phyloP scores from a whole-genome alignment of 2,888 invertebrate genomes.

The Polyommatus icarus region DNA sequence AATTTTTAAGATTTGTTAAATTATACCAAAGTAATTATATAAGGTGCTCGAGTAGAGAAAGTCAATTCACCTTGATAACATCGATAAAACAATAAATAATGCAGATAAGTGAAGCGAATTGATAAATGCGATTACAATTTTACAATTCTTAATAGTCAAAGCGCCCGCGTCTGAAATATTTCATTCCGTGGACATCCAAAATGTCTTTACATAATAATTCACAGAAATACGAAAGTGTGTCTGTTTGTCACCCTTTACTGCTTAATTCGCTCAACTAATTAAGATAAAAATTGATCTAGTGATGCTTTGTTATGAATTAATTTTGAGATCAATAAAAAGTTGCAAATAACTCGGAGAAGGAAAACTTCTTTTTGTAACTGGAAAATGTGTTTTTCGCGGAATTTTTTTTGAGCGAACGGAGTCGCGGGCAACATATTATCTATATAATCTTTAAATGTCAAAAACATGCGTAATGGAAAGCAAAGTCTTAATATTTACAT shows the following conservation, averaged over 20 bases:
- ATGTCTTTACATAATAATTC: background rate
- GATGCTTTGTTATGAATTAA: too few species aligned
- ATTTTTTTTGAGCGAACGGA: background rate
- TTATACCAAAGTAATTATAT: background rate
- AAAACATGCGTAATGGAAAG: conserved; percentile 28
- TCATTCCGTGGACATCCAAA: background rate
- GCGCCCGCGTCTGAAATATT: background rate
- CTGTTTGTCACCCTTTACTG: too few species aligned
- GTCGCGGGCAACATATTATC: background rate
- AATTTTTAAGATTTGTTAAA: background rate
- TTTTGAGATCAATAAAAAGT: too few species aligned
- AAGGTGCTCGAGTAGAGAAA: background rate
- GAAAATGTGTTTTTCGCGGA: background rate
- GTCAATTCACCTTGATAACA: conserved; percentile 12
- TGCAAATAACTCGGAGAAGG: too few species aligned
- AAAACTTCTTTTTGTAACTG: too few species aligned
- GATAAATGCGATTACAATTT: background rate
- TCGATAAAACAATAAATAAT: conserved; percentile 21
- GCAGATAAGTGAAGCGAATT: conserved; percentile 6
- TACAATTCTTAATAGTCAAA: background rate
- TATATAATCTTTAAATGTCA: background rate
- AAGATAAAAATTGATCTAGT: too few species aligned
- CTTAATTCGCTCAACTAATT: too few species aligned
- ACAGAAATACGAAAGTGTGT: too few species aligned
- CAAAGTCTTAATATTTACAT: conserved; percentile 6